Conservation (phyloP, 2,888 invertebrate genomes). For the Lapara coniferarum region DNA sequence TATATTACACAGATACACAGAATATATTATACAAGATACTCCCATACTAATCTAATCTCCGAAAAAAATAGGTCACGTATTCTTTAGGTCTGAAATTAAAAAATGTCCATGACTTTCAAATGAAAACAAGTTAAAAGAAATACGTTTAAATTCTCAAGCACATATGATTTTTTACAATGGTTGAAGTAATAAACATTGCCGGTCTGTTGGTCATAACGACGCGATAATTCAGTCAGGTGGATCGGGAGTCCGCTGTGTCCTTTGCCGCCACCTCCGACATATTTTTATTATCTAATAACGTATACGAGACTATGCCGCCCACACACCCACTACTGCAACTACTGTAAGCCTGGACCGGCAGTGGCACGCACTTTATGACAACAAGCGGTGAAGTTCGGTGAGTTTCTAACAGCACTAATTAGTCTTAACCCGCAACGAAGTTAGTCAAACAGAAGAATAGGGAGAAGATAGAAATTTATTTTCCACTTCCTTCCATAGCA, state of each 20-base stretch:
- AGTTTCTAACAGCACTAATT: too few species aligned
- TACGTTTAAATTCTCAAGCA: slow-evolving; percentile 8
- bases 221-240: slow-evolving; percentile 15
- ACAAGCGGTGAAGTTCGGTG: too few species aligned
- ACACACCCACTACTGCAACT: too few species aligned
- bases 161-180: slow-evolving; percentile 16
- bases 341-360: too few species aligned
- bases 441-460: too few species aligned
- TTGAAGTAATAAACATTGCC: slow-evolving; percentile 19
- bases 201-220: slow-evolving; percentile 15
- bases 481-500: too few species aligned
- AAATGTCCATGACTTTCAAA: background rate
- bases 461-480: too few species aligned
- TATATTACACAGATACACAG: background rate
- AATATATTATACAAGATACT: background rate
- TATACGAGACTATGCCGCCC: too few species aligned
- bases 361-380: too few species aligned
- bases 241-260: background rate
- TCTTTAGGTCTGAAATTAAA: background rate
- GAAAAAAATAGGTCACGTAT: background rate
- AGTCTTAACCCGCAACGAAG: too few species aligned
- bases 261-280: background rate
- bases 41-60: background rate
- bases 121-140: slow-evolving; percentile 9
- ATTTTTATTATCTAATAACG: background rate